phyloP scores from a whole-genome alignment of 2,797 vertebrate species.

The Tympanoctomys barrerae region DNA sequence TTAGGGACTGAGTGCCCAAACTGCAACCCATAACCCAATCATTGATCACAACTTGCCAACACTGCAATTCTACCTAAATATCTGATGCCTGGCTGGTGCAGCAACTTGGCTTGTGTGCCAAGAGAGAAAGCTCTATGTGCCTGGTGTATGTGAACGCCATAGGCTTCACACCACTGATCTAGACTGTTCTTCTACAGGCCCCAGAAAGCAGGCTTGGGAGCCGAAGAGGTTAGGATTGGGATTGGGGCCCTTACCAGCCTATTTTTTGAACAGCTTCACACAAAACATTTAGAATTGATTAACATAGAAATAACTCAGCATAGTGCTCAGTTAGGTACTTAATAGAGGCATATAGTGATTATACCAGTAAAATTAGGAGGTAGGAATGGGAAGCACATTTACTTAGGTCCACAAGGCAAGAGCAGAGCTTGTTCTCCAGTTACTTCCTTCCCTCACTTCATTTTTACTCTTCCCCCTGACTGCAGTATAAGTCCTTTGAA shows the following conservation, averaged over 20 bases:
- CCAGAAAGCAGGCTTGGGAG: neutral
- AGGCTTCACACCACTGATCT: neutral
- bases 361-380: neutral
- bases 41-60: neutral
- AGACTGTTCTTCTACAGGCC: neutral
- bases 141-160: neutral
- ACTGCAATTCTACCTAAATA: neutral
- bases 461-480: neutral
- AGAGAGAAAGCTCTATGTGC: neutral
- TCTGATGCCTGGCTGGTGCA: neutral
- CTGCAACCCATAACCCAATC: neutral
- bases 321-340: neutral
- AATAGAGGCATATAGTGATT: neutral
- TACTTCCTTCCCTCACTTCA: neutral
- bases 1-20: neutral
- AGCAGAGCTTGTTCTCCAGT: neutral
- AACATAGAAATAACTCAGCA: neutral
- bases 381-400: neutral
- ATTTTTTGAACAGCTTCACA: neutral
- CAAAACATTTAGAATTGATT: neutral
- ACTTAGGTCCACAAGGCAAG: neutral
- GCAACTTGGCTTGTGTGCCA: neutral
- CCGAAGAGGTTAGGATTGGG: neutral
- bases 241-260: neutral
- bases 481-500: slow-evolving; percentile 74